A percentile compares a stretch with the other conserved stretches of the same genome.
Evolutionary conservation across 2,888 invertebrate genomes (phyloP).

Genomic region (Empis stercorea): DNA sequence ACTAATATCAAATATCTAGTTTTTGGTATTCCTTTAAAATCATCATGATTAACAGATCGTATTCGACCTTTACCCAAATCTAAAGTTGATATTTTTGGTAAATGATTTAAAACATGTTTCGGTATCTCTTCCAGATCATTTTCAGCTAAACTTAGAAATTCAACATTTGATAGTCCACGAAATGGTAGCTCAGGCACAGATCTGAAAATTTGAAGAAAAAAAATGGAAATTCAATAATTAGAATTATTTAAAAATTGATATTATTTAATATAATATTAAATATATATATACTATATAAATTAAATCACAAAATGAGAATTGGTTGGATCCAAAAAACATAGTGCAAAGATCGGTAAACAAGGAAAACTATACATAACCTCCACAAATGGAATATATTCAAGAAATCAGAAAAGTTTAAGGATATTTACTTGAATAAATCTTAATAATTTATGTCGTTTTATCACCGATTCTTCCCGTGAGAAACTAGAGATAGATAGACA

Average conservation of each 20-base stretch:
- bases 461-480: no score
- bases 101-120: slow-evolving; percentile 56
- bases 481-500: no score
- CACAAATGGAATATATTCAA: no score
- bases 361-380: no score
- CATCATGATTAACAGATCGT: slow-evolving; percentile 55
- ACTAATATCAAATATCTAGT: slow-evolving; percentile 58
- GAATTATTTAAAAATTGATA: no score
- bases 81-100: slow-evolving; percentile 65
- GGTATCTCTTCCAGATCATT: slow-evolving; percentile 66
- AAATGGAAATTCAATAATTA: slow-evolving; percentile 9
- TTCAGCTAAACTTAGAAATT: slow-evolving; percentile 67
- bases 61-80: slow-evolving; percentile 74
- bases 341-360: no score
- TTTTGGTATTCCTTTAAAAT: slow-evolving; percentile 58
- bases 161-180: slow-evolving; percentile 57
- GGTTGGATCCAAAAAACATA: no score
- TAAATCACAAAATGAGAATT: no score
- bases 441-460: no score
- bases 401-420: no score
- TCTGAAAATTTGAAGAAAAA: no score
- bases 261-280: not conserved
- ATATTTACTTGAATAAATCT: no score
- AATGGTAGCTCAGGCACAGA: slow-evolving; percentile 60
- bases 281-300: slow-evolving; percentile 3